Percentiles rank a stretch among this genome's conserved stretches.
phyloP scores from a whole-genome alignment of 1,140 invertebrate genomes.

The Acromyrmex heyeri region DNA sequence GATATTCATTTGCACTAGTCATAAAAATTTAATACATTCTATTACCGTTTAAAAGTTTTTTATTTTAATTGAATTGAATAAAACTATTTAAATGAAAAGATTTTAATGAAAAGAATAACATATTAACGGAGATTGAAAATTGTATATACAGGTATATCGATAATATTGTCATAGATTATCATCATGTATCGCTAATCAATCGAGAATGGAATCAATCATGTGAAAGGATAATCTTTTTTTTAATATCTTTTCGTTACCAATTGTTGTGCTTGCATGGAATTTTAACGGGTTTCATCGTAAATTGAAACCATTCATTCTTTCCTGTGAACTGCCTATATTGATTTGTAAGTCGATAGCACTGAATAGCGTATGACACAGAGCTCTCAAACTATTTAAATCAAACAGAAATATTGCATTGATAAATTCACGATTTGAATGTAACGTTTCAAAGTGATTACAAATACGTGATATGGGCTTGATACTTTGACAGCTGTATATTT shows the following conservation, averaged over 20 bases:
- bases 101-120: neutral
- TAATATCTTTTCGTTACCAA: slow-evolving; percentile 27
- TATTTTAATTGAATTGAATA: neutral
- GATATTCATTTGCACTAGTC: slow-evolving; percentile 38
- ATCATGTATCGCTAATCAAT: slow-evolving; percentile 27
- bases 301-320: slow-evolving; percentile 31
- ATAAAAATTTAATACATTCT: slow-evolving; percentile 31
- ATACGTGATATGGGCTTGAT: slow-evolving; percentile 25
- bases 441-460: slow-evolving; percentile 44
- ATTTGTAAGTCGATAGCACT: slow-evolving; percentile 44
- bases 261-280: slow-evolving; percentile 7
- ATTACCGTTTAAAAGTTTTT: neutral
- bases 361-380: slow-evolving; percentile 20
- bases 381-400: slow-evolving; percentile 45
- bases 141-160: neutral
- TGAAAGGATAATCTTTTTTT: slow-evolving; percentile 25
- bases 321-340: slow-evolving; percentile 9
- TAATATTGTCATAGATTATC: slow-evolving; percentile 18
- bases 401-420: slow-evolving; percentile 32
- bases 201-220: slow-evolving; percentile 26
- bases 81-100: slow-evolving; percentile 9
- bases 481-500: slow-evolving; percentile 40
- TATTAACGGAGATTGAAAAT: slow-evolving; percentile 22
- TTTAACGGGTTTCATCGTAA: slow-evolving; percentile 25
- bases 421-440: slow-evolving; percentile 43